Conservation (phyloP, 2,113 vertebrate genomes). For the Neotoma lepida region DNA sequence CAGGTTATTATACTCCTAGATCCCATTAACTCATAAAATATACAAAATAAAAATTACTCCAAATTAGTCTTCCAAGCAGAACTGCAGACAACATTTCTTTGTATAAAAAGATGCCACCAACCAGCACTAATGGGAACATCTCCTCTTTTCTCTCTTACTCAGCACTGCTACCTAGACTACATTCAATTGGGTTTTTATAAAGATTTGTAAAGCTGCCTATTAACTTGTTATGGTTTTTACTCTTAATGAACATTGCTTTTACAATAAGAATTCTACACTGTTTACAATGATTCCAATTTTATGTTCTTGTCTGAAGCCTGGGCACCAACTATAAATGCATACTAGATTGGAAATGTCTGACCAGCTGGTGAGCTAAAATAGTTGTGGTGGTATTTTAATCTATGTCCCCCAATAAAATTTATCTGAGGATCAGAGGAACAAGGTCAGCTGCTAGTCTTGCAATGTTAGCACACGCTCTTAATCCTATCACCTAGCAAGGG, state of each 20-base stretch:
- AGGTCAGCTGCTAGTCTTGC: too few species aligned
- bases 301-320: slow-evolving; percentile 6
- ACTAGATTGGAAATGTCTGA: background rate
- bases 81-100: slow-evolving; percentile 43
- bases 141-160: background rate
- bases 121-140: background rate
- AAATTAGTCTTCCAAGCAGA: slow-evolving; percentile 63
- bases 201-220: slow-evolving; percentile 28
- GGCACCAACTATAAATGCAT: background rate
- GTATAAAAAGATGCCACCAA: slow-evolving; percentile 47
- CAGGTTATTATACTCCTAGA: slow-evolving; percentile 67
- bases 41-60: slow-evolving; percentile 67
- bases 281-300: background rate
- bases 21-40: slow-evolving; percentile 71
- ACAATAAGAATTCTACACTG: background rate
- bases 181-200: slow-evolving; percentile 11
- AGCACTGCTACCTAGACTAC: background rate
- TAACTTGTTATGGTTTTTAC: slow-evolving; percentile 35
- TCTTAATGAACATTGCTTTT: slow-evolving; percentile 14
- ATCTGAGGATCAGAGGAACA: too few species aligned
- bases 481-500: too few species aligned
- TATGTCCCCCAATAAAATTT: too few species aligned
- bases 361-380: background rate
- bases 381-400: too few species aligned
- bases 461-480: too few species aligned